Percentiles rank a stretch among this genome's conserved stretches.
Evolutionary conservation across 2,888 invertebrate species (phyloP).

Genomic region (Dioctria rufipes): DNA sequence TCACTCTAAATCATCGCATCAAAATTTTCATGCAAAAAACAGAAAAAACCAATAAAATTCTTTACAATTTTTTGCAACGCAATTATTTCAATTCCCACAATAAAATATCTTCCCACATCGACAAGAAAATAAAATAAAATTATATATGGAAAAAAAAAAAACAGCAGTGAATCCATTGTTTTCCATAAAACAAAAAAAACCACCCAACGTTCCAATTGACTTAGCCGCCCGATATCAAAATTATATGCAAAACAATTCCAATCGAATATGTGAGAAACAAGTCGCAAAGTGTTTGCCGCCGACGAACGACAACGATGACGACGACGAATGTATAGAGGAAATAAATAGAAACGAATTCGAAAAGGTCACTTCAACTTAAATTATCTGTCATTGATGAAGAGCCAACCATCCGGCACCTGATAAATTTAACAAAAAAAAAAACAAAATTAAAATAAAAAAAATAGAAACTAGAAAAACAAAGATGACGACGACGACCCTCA

Average conservation of each 20-base stretch:
- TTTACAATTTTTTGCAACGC: too few species aligned
- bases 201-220: slow-evolving; percentile 47
- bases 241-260: slow-evolving; percentile 52
- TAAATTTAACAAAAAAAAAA: neutral
- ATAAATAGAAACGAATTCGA: neutral
- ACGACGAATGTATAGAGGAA: neutral
- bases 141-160: neutral
- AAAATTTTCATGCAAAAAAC: too few species aligned
- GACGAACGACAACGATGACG: too few species aligned
- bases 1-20: too few species aligned
- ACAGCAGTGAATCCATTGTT: slow-evolving; percentile 34
- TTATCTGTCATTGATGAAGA: slow-evolving; percentile 42
- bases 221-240: slow-evolving; percentile 49
- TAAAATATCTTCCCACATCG: too few species aligned
- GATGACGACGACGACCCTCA: neutral
- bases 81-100: too few species aligned
- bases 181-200: neutral
- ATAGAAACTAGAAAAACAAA: neutral
- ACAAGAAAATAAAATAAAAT: too few species aligned
- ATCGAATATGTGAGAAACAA: slow-evolving; percentile 41
- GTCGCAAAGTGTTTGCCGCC: neutral
- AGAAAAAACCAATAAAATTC: too few species aligned
- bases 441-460: slow-evolving; percentile 17
- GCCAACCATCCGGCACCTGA: slow-evolving; percentile 39
- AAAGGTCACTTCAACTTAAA: slow-evolving; percentile 33